Percentiles rank a stretch among this genome's conserved stretches.
Evolutionary conservation across 2,888 invertebrate genomes (phyloP).

Genomic region (Pandemis cinnamomeana): DNA sequence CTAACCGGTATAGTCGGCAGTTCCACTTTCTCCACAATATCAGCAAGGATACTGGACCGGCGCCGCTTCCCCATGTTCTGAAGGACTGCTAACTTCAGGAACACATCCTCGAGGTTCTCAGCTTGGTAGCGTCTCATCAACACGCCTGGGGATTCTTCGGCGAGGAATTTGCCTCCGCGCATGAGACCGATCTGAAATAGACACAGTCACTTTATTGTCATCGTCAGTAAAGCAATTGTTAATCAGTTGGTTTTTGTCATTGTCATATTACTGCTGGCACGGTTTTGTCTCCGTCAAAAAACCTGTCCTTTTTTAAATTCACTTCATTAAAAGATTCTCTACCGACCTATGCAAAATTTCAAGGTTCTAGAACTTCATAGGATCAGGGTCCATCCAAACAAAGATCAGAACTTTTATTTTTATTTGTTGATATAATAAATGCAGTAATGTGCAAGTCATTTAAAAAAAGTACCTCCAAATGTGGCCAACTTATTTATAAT

Average conservation of each 20-base stretch:
- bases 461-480: no score
- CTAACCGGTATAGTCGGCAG: slow-evolving; percentile 87
- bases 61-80: slow-evolving; percentile 93
- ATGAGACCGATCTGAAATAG: slow-evolving; percentile 89
- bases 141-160: slow-evolving; percentile 91
- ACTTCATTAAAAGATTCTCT: no score
- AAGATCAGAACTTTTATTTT: no score
- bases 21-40: slow-evolving; percentile 88
- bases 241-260: background rate
- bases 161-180: slow-evolving; percentile 93
- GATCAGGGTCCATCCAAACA: no score
- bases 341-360: no score
- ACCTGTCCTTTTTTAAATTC: no score
- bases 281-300: no score
- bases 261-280: background rate
- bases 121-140: slow-evolving; percentile 89
- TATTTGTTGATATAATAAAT: no score
- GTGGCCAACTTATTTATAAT: no score
- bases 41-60: slow-evolving; percentile 91
- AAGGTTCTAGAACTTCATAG: no score
- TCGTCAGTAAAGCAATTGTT: background rate
- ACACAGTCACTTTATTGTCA: background rate
- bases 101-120: slow-evolving; percentile 91
- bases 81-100: slow-evolving; percentile 90
- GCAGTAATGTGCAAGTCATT: no score